Conservation (phyloP, 2,113 vertebrate genomes). For the Ellobius talpinus region DNA sequence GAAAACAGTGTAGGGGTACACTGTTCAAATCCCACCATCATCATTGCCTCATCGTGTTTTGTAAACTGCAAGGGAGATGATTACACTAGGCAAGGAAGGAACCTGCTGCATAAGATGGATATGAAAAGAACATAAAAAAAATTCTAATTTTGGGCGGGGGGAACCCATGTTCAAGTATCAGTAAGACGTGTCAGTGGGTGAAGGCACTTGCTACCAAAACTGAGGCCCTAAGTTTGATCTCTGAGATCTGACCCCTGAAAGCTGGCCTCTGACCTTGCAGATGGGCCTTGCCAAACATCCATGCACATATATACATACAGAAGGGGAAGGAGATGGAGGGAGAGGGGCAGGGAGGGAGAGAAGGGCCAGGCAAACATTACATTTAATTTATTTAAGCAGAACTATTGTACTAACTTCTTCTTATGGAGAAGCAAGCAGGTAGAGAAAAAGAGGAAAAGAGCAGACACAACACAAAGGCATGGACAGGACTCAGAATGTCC, state of each 20-base stretch:
- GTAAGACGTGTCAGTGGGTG: neutral
- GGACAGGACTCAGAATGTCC: neutral
- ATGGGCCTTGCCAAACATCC: neutral
- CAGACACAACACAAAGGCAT: neutral
- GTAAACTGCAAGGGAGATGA: neutral
- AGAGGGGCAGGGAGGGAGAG: neutral
- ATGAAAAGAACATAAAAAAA: neutral
- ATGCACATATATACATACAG: too few relatives aligned
- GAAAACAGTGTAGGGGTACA: neutral
- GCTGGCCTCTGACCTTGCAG: neutral
- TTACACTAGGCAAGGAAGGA: neutral
- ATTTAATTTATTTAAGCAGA: neutral
- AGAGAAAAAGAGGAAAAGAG: neutral
- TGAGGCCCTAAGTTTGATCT: neutral
- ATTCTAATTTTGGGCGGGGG: fast-evolving
- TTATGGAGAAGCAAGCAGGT: neutral
- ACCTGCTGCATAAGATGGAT: neutral
- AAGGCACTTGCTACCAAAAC: neutral
- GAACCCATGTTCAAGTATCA: neutral
- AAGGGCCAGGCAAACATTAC: neutral
- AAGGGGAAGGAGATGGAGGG: neutral
- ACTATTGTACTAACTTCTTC: neutral
- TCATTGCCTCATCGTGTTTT: neutral
- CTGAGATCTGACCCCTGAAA: too few relatives aligned
- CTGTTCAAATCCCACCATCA: neutral